Evolutionary conservation across 2,888 invertebrate species (phyloP), one percentile per base, ranked within the genome.

Genomic region (Cremastinae sp.): DNA sequence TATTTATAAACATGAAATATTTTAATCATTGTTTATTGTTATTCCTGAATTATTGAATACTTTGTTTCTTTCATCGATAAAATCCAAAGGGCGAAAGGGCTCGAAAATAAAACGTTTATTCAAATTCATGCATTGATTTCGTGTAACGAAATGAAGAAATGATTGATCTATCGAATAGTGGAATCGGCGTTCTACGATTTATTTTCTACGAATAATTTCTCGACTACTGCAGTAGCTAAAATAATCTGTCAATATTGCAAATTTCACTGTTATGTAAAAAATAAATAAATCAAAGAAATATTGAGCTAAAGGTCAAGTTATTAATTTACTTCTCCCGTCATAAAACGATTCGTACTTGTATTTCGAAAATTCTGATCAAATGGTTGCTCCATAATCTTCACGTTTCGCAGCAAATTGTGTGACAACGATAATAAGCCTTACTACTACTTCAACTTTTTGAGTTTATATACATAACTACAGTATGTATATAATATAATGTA

Each of bases 1-100:
- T 78, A 82, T 80, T 83, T 79, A 78, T 80, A 71, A 72, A 68
- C 22, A 58, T 58, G 22, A 72, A 75, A 75, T 77, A 78, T 80
- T 78, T 62, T 74, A 71, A 68, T 68, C 43, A 51, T 10, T 62
- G 28, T 28, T 18, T 20, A 53, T 68, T 68, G 51, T 58, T 14
- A 43, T 70, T 39, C 45, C 58, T 55, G 43, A 61, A 73, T 9
- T 12, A 69, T 53, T n/a, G 14, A 56, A 66, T 53, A 45, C 53
- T 72, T 66, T 64, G 51, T 71, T 53, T 51, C 41, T 71, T 77
- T 68, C 41, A 49, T 16, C 49, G 47, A 49, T 61, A 74, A 58
- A 70, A 37, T 56, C 35, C 22, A 20, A 20, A 61, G 20, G 37
- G 56, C 20, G 22, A 51, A 73, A 51, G 74, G 53, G 45, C 22